Evolutionary conservation across 2,888 invertebrate species (phyloP).

Genomic region (Caenorhabditis sp.): DNA sequence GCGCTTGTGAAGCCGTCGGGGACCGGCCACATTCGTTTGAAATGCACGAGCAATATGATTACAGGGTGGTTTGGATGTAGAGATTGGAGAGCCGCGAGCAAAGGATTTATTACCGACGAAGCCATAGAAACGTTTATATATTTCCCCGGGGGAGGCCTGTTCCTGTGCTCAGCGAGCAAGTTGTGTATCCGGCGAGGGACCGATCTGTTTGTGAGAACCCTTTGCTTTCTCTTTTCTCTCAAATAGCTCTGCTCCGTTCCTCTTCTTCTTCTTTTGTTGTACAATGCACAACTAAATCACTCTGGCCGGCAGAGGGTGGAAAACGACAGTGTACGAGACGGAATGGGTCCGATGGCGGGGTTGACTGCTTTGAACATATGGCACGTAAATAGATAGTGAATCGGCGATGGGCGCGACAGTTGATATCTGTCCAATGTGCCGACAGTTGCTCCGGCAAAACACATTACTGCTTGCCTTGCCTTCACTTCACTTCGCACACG

Average conservation of each 20-base stretch:
- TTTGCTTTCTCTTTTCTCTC: conserved; percentile 1
- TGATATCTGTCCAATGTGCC: conserved; percentile 58
- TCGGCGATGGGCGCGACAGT: conserved; percentile 52
- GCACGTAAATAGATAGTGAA: conserved; percentile 58
- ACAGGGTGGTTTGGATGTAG: conserved; percentile 19
- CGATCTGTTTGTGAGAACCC: conserved; percentile 20
- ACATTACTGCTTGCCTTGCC: conserved; percentile 51
- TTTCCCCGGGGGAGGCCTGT: conserved; percentile 1
- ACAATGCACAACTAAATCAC: conserved; percentile 33
- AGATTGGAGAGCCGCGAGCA: conserved; percentile 1
- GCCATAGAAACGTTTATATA: conserved; percentile 16
- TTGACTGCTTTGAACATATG: conserved; percentile 45
- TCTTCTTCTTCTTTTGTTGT: neutral
- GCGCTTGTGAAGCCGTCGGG: conserved; percentile 37
- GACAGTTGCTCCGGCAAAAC: conserved; percentile 55
- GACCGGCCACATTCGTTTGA: conserved; percentile 39
- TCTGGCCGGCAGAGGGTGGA: conserved; percentile 7
- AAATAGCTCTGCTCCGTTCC: neutral
- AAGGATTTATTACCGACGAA: conserved; percentile 37
- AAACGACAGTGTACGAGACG: conserved; percentile 42
- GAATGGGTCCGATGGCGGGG: conserved; percentile 27
- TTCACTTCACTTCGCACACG: conserved; percentile 6
- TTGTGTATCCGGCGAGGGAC: no score
- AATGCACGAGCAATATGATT: conserved; percentile 35
- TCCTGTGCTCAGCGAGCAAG: neutral